Base-by-base conservation (phyloP, 2,113 vertebrate species). In the Poeciliopsis occidentalis region DNA sequence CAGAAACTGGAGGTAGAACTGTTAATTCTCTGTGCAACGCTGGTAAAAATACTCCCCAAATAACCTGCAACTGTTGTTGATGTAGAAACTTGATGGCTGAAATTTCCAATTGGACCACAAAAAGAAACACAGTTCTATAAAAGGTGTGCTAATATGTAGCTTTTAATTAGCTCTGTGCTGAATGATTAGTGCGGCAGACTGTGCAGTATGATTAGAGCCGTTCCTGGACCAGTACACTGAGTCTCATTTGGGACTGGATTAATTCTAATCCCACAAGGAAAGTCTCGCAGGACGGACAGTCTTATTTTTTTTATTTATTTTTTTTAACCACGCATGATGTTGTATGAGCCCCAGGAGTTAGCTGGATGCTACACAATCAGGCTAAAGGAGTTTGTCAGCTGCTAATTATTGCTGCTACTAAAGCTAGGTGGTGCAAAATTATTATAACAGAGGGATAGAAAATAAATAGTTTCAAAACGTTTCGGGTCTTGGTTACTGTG, bases 241-340 rank as follows among this genome's bases (percentile, higher is more conserved):
- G 84, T 82, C 75, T 73, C 74, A 84, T 76, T 78, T 8, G 13
- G 64, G 71, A 73, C 79, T n/a, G 73, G 47, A 82, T 83, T 89
- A 91, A 90, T 91, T 89, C 92, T 92, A 91, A 93, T 92, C 86
- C 84, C 51, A 44, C 64, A 19, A 44, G 66, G 66, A 87, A 89
- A 85, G 79, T 75, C 80, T 83, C 71, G 60, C 41, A 78, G 62
- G 82, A 81, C 24, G 2, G 75, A 68, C 12, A 19, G 44, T 47
- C 76, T 87, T 75, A n/a, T 79, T 73, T 73, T 75, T 41, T 41
- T 41, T 41, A 78, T 86, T 87, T n/a, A n/a, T n/a, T 73, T 73
- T 75, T 41, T 41, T 41, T 41, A 79, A 75, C 73, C 73, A 72
- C 81, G 78, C 54, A 83, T 87, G 87, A 84, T 71, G 74, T 66